These are phyloP conservation scores for Holotrichia oblita DNA, from an alignment of 1,140 invertebrate species.

Conservation along the genomic window DNA sequence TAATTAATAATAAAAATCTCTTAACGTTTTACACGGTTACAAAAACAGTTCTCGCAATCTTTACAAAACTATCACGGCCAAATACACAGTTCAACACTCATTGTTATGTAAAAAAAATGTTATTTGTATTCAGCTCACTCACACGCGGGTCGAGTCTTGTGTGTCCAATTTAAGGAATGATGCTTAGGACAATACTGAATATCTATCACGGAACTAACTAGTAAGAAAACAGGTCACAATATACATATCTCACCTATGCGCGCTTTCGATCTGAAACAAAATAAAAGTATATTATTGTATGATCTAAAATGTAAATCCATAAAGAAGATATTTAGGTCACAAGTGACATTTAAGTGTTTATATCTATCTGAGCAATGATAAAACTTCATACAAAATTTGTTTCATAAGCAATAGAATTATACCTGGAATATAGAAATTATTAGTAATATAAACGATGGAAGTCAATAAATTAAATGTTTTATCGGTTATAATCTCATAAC, in stretches of 20 bases:
- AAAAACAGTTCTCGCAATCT: too few species aligned
- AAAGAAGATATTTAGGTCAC: too few species aligned
- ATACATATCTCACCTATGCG: not conserved
- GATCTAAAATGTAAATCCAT: too few species aligned
- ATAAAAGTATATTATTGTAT: not conserved
- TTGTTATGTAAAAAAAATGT: slow-evolving; percentile 34
- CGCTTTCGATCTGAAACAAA: slow-evolving; percentile 22
- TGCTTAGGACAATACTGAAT: slow-evolving; percentile 30
- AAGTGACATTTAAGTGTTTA: too few species aligned
- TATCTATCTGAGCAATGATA: too few species aligned
- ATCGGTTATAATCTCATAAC: too few species aligned
- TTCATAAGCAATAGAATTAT: too few species aligned
- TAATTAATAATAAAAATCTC: slow-evolving; percentile 4
- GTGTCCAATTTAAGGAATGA: slow-evolving; percentile 39
- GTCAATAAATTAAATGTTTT: too few species aligned
- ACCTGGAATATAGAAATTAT: too few species aligned
- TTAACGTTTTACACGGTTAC: not conserved
- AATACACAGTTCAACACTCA: slow-evolving; percentile 35
- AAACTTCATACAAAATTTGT: too few species aligned
- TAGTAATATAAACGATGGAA: too few species aligned
- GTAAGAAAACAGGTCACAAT: slow-evolving; percentile 12
- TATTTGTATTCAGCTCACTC: slow-evolving; percentile 36
- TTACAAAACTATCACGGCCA: slow-evolving; percentile 34
- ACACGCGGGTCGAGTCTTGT: slow-evolving; percentile 20
- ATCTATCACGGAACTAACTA: slow-evolving; percentile 25